Conservation (phyloP, 2,797 vertebrate genomes). For the Alca torda region DNA sequence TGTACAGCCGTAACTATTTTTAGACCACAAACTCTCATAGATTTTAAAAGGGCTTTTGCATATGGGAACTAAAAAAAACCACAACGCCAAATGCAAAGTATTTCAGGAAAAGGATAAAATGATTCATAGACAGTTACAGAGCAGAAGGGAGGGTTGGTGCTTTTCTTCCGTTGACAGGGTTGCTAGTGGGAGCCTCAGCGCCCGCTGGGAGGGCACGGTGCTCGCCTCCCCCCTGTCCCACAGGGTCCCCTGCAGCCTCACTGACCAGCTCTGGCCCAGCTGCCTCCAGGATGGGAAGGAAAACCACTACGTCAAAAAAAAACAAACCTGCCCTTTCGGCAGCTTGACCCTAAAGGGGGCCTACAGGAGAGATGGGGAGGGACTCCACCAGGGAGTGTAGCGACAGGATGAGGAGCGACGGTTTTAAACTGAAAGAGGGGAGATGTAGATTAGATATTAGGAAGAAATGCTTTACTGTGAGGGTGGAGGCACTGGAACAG, state of each 20-base stretch:
- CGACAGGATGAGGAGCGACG: not conserved
- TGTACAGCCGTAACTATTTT: conserved; percentile 30
- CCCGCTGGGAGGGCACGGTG: accelerated
- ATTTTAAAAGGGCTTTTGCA: conserved; percentile 63
- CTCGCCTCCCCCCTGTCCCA: accelerated
- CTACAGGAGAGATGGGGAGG: not conserved
- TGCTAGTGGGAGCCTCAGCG: not conserved
- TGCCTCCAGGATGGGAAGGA: not conserved
- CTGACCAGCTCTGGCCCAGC: not conserved
- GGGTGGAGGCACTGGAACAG: not conserved
- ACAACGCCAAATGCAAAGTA: not conserved
- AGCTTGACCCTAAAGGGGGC: not conserved
- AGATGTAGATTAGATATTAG: not conserved
- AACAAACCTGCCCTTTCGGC: not conserved
- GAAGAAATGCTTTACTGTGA: not conserved
- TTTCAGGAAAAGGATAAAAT: conserved; percentile 55
- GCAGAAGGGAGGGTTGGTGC: not conserved
- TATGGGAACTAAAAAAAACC: conserved; percentile 30
- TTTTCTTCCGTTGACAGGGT: not conserved
- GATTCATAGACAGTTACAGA: not conserved
- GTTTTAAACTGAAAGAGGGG: not conserved
- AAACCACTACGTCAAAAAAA: accelerated
- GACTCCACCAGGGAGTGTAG: not conserved
- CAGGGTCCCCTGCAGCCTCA: not conserved
- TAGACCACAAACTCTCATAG: conserved; percentile 42